Evolutionary conservation across 2,797 vertebrate genomes (phyloP).

Genomic region (Danio aesculapii): DNA sequence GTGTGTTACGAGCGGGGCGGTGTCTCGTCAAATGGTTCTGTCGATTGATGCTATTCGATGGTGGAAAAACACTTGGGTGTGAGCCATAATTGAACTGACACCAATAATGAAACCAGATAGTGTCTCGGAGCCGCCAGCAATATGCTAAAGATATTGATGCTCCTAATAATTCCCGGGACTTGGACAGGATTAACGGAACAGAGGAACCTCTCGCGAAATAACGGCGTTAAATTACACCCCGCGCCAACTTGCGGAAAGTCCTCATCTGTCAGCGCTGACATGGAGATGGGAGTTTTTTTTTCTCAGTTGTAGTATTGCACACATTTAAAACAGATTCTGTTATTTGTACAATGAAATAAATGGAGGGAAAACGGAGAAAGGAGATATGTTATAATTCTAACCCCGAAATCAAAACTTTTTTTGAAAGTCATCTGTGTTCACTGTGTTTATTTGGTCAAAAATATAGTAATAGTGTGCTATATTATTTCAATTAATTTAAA

Average conservation of each 20-base stretch:
- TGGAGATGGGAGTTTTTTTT: slow-evolving; percentile 34
- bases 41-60: slow-evolving; percentile 99
- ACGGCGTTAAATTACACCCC: slow-evolving; percentile 67
- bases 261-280: slow-evolving; percentile 58
- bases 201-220: slow-evolving; percentile 59
- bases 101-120: slow-evolving; percentile 98
- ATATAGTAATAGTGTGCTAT: no score
- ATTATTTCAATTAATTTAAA: no score
- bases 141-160: slow-evolving; percentile 96
- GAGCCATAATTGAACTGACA: slow-evolving; percentile 98
- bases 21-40: slow-evolving; percentile 89
- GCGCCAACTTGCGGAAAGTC: slow-evolving; percentile 61
- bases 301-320: slow-evolving; percentile 39
- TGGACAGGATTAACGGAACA: slow-evolving; percentile 68
- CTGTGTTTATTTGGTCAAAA: no score
- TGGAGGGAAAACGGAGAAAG: background rate
- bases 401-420: no score
- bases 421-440: no score
- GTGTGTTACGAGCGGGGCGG: slow-evolving; percentile 57
- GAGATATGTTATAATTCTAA: no score
- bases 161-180: slow-evolving; percentile 94
- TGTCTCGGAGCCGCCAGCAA: slow-evolving; percentile 93
- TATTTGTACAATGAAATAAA: background rate
- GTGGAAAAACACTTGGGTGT: slow-evolving; percentile 98
- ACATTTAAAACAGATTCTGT: background rate